These are phyloP conservation scores for Cinara cedri DNA, from an alignment of 2,888 invertebrate species.

Conservation along the genomic window DNA sequence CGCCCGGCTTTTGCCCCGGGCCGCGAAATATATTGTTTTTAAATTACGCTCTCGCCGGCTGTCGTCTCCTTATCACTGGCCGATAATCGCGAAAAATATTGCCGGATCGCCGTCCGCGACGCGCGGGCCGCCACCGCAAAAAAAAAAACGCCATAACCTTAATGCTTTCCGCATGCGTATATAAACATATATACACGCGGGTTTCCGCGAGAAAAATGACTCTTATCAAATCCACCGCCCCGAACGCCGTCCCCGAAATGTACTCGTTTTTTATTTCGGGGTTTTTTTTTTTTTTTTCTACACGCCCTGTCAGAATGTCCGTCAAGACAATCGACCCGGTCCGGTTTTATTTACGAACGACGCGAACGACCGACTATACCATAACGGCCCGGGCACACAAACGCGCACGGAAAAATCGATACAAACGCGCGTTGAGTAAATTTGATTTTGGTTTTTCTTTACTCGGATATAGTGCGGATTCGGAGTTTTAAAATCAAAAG, in stretches of 20 bases:
- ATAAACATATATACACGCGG: background rate
- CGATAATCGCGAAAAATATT: conserved; percentile 54
- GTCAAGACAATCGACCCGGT: no score
- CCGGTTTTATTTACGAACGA: no score
- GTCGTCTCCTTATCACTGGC: conserved; percentile 53
- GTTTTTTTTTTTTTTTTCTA: no score
- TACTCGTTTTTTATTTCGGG: no score
- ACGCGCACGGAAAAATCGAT: no score
- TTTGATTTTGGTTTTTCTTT: no score
- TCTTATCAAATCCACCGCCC: conserved; percentile 30
- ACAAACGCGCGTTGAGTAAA: no score
- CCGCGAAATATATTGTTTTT: conserved; percentile 55
- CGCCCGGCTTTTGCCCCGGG: conserved; percentile 16
- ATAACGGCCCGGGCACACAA: no score
- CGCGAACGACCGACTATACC: no score
- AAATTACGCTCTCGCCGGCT: conserved; percentile 41
- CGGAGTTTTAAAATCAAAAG: no score
- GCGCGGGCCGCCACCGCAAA: background rate
- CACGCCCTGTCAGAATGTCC: no score
- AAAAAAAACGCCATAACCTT: conserved; percentile 36
- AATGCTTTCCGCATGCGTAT: conserved; percentile 3
- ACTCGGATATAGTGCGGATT: no score
- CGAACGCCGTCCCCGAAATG: background rate
- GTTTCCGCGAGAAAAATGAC: conserved; percentile 38
- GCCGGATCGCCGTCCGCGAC: conserved; percentile 6